phyloP scores from a whole-genome alignment of 1,140 invertebrate genomes.

The Musca vetustissima region DNA sequence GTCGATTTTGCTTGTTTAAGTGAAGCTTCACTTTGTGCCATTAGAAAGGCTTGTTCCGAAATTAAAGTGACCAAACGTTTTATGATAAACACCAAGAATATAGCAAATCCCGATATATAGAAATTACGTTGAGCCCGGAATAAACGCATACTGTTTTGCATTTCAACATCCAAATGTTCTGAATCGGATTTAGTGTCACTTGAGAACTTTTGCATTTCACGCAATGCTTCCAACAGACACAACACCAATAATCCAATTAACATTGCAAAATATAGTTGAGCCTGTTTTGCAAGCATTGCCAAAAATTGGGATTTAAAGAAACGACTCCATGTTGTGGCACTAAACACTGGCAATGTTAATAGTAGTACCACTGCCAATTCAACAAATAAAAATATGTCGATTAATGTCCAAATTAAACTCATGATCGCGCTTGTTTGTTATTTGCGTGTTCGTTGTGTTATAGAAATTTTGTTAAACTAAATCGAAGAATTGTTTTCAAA shows the following conservation, averaged over 20 bases:
- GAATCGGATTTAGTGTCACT: conserved; percentile 56
- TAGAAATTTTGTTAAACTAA: no score
- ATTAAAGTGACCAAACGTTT: conserved; percentile 82
- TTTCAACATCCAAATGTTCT: conserved; percentile 79
- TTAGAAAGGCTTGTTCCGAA: conserved; percentile 76
- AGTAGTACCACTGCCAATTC: conserved; percentile 86
- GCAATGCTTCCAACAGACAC: conserved; percentile 86
- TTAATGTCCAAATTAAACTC: conserved; percentile 96
- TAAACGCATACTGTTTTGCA: conserved; percentile 92
- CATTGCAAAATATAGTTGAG: conserved; percentile 84
- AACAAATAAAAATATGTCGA: conserved; percentile 85
- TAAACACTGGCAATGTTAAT: conserved; percentile 82
- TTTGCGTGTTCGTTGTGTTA: no score
- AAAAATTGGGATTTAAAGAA: conserved; percentile 93
- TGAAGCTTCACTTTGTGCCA: conserved; percentile 84
- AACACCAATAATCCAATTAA: conserved; percentile 80
- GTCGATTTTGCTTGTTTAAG: conserved; percentile 90
- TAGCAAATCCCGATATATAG: conserved; percentile 94
- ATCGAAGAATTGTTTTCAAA: no score
- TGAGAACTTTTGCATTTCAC: conserved; percentile 95
- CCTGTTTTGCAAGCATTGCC: conserved; percentile 76
- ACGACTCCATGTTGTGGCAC: conserved; percentile 86
- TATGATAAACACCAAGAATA: conserved; percentile 85
- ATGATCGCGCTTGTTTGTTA: conserved; percentile 59
- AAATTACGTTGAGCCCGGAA: conserved; percentile 99